phyloP scores from a whole-genome alignment of 1,140 invertebrate genomes.

The Zaprionus taronus region DNA sequence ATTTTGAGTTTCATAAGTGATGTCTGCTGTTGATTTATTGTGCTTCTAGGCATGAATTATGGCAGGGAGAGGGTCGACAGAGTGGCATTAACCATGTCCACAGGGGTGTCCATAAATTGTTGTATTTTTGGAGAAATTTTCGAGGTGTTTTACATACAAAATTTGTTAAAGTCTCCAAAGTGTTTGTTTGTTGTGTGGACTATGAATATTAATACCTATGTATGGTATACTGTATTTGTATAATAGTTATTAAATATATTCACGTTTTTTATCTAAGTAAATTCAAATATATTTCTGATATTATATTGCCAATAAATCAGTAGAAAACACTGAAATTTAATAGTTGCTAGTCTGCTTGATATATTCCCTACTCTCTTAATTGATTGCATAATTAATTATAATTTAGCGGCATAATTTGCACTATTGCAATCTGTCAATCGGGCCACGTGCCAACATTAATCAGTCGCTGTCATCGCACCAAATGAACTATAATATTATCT shows the following conservation, averaged over 20 bases:
- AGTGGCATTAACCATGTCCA: conserved; percentile 1
- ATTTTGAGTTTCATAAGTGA: conserved; percentile 39
- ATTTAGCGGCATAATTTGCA: not conserved
- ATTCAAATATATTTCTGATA: no score
- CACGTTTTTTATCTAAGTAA: no score
- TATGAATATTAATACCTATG: no score
- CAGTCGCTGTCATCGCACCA: conserved; percentile 35
- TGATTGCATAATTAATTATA: conserved; percentile 18
- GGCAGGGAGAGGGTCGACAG: not conserved
- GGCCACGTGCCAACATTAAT: conserved; percentile 37
- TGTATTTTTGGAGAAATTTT: conserved; percentile 2
- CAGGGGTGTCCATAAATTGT: not conserved
- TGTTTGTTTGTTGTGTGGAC: not conserved
- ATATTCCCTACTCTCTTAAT: not conserved
- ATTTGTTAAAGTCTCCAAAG: not conserved
- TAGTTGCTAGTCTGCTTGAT: not conserved
- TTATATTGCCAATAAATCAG: not conserved
- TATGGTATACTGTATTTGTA: no score
- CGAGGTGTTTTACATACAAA: not conserved
- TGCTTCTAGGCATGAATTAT: conserved; percentile 30
- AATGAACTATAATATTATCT: conserved; percentile 39
- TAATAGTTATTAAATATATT: no score
- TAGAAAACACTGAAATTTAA: not conserved
- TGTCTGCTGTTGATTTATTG: conserved; percentile 43
- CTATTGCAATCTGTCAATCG: conserved; percentile 15